A percentile compares a stretch with the other conserved stretches of the same genome.
Evolutionary conservation across 2,113 vertebrate species (phyloP).

Genomic region (Zootoca vivipara): DNA sequence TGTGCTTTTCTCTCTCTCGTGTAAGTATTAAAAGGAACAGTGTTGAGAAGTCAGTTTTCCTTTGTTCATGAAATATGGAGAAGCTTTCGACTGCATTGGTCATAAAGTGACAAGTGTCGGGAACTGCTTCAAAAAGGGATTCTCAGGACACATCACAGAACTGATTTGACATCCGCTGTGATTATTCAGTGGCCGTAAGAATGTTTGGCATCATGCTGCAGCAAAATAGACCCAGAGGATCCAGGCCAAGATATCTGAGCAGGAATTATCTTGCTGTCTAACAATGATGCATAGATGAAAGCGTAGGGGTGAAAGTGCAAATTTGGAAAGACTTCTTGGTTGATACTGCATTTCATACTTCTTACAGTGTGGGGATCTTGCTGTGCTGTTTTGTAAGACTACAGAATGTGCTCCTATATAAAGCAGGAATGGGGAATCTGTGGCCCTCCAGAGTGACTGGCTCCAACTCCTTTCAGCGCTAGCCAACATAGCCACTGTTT

Average conservation of each 20-base stretch:
- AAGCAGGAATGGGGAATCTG: not conserved
- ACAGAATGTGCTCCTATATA: not conserved
- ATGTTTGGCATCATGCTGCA: not conserved
- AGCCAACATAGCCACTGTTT: too few relatives aligned
- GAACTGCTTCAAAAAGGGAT: not conserved
- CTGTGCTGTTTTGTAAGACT: not conserved
- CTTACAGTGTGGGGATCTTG: not conserved
- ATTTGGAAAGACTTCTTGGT: not conserved
- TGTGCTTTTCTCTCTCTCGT: not conserved
- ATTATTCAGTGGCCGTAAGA: conserved; percentile 4
- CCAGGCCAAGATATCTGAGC: not conserved
- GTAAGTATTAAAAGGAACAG: not conserved
- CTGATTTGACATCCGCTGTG: not conserved
- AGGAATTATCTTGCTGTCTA: not conserved
- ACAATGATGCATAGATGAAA: not conserved
- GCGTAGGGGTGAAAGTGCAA: not conserved
- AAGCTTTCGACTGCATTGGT: not conserved
- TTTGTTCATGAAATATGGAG: conserved; percentile 7
- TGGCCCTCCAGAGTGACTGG: too few relatives aligned
- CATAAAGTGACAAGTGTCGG: not conserved
- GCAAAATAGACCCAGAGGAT: not conserved
- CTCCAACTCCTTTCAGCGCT: too few relatives aligned
- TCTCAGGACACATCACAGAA: not conserved
- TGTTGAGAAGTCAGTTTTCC: not conserved
- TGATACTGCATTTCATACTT: not conserved